Conservation (phyloP, 1,140 invertebrate genomes). For the Chionoecetes opilio region DNA sequence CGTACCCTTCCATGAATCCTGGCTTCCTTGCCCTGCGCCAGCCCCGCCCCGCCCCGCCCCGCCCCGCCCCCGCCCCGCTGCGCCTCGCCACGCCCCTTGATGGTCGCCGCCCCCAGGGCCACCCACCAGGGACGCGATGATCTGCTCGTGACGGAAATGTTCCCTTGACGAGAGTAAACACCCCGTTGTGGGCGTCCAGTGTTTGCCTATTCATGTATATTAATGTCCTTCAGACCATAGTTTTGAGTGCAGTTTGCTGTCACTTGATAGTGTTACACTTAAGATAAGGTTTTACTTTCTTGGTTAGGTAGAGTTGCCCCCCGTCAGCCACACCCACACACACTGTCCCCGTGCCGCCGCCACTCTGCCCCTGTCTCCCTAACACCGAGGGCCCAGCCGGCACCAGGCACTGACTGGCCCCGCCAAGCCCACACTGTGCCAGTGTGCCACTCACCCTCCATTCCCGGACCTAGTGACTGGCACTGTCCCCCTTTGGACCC, state of each 20-base stretch:
- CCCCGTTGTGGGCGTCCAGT: too few species aligned
- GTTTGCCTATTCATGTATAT: background rate
- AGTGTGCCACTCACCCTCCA: slow-evolving; percentile 44
- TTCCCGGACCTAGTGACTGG: background rate
- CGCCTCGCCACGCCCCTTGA: background rate
- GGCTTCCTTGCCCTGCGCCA: background rate
- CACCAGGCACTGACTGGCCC: slow-evolving; percentile 6
- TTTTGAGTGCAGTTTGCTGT: background rate
- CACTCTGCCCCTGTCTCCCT: background rate
- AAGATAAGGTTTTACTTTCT: slow-evolving; percentile 55
- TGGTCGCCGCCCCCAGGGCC: too few species aligned
- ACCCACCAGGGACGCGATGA: background rate
- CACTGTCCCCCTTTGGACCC: background rate
- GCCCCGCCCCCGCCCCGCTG: background rate
- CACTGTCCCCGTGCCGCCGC: slow-evolving; percentile 16
- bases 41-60: too few species aligned
- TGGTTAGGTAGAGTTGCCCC: background rate
- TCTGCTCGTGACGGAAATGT: background rate
- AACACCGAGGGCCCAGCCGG: background rate
- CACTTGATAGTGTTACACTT: background rate
- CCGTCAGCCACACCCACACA: slow-evolving; percentile 27
- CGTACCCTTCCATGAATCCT: background rate
- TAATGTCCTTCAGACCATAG: background rate
- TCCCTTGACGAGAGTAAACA: background rate
- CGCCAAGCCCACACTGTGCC: background rate